Base-by-base conservation (phyloP, 2,888 invertebrate species). In the Cetonia aurata region DNA sequence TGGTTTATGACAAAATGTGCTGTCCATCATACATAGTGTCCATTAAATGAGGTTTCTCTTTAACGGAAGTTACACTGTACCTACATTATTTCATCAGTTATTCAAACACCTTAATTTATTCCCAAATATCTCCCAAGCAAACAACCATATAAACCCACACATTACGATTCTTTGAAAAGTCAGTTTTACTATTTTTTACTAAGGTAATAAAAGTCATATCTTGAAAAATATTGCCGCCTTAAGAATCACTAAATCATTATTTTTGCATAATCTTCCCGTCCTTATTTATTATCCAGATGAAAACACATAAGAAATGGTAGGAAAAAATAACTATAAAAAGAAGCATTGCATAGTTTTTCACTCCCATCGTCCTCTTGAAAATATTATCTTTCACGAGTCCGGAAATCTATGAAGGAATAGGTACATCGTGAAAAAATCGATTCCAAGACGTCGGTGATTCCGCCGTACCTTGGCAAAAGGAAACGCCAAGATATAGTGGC, bases 351-450 rank as follows among this genome's bases (percentile, higher is more conserved):
- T 56, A 33, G 13, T 37, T 37, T 56, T 17, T 37, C 41, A 3
- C 56, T 25, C 25, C 25, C 41, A 13, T 13, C 25, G 1, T 50
- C 41, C 42, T 44, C 60, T 37, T 50, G 60, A 50, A 59, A 69
- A 59, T 60, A 69, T 50, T 42, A 37, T 60, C 69, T n/a, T 50
- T 60, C 60, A 41, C 10, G 15, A 60, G 44, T 15, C 60, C 31
- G 37, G 33, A 67, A 56, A 56, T 67, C 19, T 67, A 31, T 56
- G n/a, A 15, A 56, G 55, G 62, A 25, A 25, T 19, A 42, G 31
- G 65, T 65, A 67, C 66, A 73, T 67, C 71, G 70, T 71, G 71
- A 72, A 73, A 73, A 73, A 72, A 75, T 71, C 71, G 25, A 37
- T 13, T 56, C 37, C 56, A 56, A 56, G 56, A 56, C 56, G 37